A percentile compares a stretch with the other conserved stretches of the same genome.
Conservation (phyloP, 2,888 invertebrate species). For the Malthinus seriepunctatus region DNA sequence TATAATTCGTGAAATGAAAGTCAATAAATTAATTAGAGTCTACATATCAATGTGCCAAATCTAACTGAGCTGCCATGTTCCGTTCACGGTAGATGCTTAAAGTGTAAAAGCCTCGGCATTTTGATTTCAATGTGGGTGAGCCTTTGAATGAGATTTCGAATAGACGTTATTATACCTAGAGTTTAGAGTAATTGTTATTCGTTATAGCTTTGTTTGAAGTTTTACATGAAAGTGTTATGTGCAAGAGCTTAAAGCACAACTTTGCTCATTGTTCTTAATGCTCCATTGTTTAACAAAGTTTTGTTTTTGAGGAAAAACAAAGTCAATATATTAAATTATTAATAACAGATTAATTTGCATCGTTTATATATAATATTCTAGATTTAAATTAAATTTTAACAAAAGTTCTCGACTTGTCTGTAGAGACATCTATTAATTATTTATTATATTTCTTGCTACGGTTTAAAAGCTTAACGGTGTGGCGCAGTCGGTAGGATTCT, state of each 20-base stretch:
- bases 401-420: too few relatives aligned
- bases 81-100: slow-evolving; percentile 29
- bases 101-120: slow-evolving; percentile 19
- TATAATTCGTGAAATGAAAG: slow-evolving; percentile 41
- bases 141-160: slow-evolving; percentile 20
- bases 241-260: slow-evolving; percentile 21
- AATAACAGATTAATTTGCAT: slow-evolving; percentile 1
- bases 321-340: slow-evolving; percentile 14
- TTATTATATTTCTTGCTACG: too few relatives aligned
- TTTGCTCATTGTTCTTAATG: slow-evolving; percentile 21
- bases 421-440: too few relatives aligned
- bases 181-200: slow-evolving; percentile 26
- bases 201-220: slow-evolving; percentile 26
- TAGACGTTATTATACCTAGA: slow-evolving; percentile 17
- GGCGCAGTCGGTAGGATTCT: too few relatives aligned
- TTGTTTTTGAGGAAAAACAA: slow-evolving; percentile 8
- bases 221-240: slow-evolving; percentile 21
- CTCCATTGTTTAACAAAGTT: slow-evolving; percentile 14
- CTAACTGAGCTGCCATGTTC: slow-evolving; percentile 33
- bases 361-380: too few relatives aligned
- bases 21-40: slow-evolving; percentile 50
- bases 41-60: slow-evolving; percentile 42
- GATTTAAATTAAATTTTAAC: too few relatives aligned
- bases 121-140: slow-evolving; percentile 25
- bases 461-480: too few relatives aligned